Conservation (phyloP, 2,797 vertebrate species). For the Pantherophis vulpinus region DNA sequence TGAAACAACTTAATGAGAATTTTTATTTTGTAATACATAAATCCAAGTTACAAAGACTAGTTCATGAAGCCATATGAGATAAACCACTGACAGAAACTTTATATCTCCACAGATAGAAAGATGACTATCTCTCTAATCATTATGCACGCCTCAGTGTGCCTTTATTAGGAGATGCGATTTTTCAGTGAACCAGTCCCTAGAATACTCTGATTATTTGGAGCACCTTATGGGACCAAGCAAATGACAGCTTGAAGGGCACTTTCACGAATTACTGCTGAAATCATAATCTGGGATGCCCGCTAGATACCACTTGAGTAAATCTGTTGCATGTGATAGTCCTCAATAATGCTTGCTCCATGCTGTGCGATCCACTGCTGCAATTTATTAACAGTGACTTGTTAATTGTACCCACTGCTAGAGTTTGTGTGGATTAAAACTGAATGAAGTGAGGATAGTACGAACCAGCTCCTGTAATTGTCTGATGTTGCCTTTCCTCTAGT, state of each 20-base stretch:
- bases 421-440: background rate
- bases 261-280: background rate
- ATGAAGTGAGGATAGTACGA: background rate
- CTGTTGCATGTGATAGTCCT: background rate
- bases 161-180: background rate
- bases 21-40: background rate
- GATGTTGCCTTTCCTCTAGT: accelerated
- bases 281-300: background rate
- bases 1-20: background rate
- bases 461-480: accelerated
- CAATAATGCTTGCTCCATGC: background rate
- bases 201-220: background rate
- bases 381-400: slow-evolving; percentile 11
- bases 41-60: background rate
- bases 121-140: background rate
- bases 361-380: background rate
- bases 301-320: background rate
- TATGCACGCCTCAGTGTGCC: background rate
- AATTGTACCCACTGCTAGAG: slow-evolving; percentile 3
- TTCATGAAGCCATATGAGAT: background rate
- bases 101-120: background rate
- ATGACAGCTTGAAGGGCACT: background rate
- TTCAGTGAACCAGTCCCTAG: background rate
- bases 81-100: background rate
- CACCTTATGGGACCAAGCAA: background rate